These are phyloP conservation scores for Halesus radiatus DNA, from an alignment of 1,140 invertebrate genomes.

Conservation along the genomic window DNA sequence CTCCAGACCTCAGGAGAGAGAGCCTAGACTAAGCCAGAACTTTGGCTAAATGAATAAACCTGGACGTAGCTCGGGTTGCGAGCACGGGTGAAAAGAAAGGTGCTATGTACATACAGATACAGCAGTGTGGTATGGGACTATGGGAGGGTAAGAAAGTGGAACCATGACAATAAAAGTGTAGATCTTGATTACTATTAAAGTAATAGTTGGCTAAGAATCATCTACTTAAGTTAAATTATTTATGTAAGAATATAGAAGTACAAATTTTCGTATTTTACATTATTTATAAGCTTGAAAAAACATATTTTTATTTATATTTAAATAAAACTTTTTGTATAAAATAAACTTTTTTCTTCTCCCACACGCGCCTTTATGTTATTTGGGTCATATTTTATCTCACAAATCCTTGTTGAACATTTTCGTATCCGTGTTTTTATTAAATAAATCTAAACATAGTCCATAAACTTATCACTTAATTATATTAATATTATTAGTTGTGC, in stretches of 20 bases:
- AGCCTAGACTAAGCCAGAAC: slow-evolving; percentile 47
- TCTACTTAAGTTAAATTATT: slow-evolving; percentile 42
- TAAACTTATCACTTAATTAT: too few species aligned
- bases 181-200: slow-evolving; percentile 45
- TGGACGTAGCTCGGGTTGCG: not conserved
- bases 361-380: not conserved
- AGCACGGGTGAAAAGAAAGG: not conserved
- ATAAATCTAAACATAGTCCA: too few species aligned
- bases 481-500: too few species aligned
- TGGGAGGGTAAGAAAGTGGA: not conserved
- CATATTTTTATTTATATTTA: slow-evolving; percentile 20
- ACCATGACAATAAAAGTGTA: slow-evolving; percentile 32
- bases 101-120: not conserved
- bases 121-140: not conserved
- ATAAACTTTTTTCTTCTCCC: not conserved
- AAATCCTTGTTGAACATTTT: not conserved
- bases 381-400: slow-evolving; percentile 31
- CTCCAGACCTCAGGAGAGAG: slow-evolving; percentile 60
- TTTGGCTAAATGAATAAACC: not conserved
- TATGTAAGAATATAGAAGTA: slow-evolving; percentile 32
- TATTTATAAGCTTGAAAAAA: not conserved
- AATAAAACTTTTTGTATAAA: slow-evolving; percentile 11
- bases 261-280: slow-evolving; percentile 31
- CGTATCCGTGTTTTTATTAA: not conserved
- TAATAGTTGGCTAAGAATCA: slow-evolving; percentile 14